These are phyloP conservation scores for Olivierus martensii DNA, from an alignment of 1,140 invertebrate genomes.

Conservation along the genomic window DNA sequence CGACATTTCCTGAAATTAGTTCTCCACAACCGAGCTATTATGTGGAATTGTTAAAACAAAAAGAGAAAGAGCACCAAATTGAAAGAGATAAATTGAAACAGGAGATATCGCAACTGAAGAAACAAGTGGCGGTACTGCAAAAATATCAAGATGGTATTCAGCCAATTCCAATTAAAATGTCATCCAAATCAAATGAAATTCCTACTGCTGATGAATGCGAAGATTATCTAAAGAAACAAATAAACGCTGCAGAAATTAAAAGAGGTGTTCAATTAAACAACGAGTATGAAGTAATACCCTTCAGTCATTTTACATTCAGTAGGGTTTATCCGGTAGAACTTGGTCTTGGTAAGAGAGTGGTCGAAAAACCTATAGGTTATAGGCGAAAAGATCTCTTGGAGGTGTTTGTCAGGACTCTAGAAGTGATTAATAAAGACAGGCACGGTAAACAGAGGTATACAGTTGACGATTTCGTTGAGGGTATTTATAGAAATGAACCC, in stretches of 20 bases:
- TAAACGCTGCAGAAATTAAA: constrained; percentile 8
- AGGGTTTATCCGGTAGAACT: constrained; percentile 58
- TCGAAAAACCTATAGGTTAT: constrained; percentile 66
- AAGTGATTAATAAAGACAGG: constrained; percentile 43
- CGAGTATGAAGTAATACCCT: constrained; percentile 62
- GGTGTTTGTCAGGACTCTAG: constrained; percentile 49
- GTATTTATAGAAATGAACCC: constrained; percentile 57
- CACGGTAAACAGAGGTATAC: constrained; percentile 23
- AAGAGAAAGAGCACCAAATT: constrained; percentile 39
- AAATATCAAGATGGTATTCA: constrained; percentile 5
- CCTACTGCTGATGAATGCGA: constrained; percentile 8
- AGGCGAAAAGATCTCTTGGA: constrained; percentile 53
- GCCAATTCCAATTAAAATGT: constrained; percentile 6
- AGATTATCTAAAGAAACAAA: constrained; percentile 12
- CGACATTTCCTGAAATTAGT: constrained; percentile 11
- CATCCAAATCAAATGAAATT: not conserved
- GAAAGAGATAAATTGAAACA: constrained; percentile 43
- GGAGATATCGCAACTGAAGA: constrained; percentile 34
- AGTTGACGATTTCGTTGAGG: constrained; percentile 59
- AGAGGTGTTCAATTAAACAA: constrained; percentile 24
- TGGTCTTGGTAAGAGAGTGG: constrained; percentile 60
- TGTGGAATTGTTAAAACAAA: not conserved
- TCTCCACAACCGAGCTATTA: not conserved
- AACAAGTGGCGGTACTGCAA: not conserved
- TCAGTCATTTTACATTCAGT: constrained; percentile 61